Base-by-base conservation (phyloP, 2,113 vertebrate genomes). In the Sapajus apella region DNA sequence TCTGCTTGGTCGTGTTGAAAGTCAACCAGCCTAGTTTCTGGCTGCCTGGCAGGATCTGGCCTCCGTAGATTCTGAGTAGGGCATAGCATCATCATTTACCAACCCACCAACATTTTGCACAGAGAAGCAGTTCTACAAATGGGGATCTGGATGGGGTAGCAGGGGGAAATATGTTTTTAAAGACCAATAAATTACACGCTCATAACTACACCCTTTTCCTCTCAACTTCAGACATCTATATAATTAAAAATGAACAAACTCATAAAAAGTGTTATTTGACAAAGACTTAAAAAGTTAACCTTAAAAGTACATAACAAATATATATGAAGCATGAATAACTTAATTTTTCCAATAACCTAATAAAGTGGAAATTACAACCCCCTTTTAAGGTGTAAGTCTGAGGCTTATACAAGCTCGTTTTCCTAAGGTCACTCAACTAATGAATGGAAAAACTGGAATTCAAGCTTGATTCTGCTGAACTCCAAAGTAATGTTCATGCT, bases 331-430 rank as follows among this genome's bases (percentile, higher is more conserved):
- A 66, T 80, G n/a, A 91, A 75, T 40, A 96, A 82, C 56, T 86
- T 52, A 50, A 64, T 96, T 23, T 92, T 92, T 77, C 79, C 10
- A 40, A 32, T 82, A 95, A 58, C 14, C n/a, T 14, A 56, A 25
- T 84, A 45, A 66, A 80, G 52, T 72, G 40, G 58, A 84, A 88
- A 40, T 84, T 84, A 43, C 11, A 83, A 58, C 8, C 23, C 35
- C 21, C 20, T 82, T 92, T 90, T 70, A 92, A 81, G 30, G 70
- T 86, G 18, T 23, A 91, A 85, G 94, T 86, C 50, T 82, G 68
- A 90, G n/a, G 20, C 81, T 90, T 75, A 40, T 37, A 37, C 40
- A 68, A 85, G 66, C 77, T 55, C 5, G 76, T 66, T 94, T 89
- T 58, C 66, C 50, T 50, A 40, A 23, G 25, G 23, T 56, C 66